A percentile compares a stretch with the other conserved stretches of the same genome.
Evolutionary conservation across 2,113 vertebrate species (phyloP).

Genomic region (Notiomystis cincta): DNA sequence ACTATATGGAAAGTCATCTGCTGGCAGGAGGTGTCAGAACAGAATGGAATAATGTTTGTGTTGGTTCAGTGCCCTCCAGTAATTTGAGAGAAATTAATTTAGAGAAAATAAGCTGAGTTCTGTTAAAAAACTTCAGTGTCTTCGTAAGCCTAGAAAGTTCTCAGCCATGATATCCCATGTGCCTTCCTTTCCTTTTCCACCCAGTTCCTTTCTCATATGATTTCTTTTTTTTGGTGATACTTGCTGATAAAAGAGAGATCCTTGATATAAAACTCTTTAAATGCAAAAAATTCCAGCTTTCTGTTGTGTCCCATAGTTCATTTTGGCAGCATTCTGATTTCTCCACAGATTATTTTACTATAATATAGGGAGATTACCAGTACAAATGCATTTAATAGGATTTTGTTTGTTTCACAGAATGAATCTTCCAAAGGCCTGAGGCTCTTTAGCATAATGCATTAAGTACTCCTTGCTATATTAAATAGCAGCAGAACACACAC

Average conservation of each 20-base stretch:
- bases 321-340: neutral
- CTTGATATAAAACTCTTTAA: neutral
- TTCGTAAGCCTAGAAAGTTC: neutral
- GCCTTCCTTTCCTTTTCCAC: neutral
- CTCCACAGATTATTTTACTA: neutral
- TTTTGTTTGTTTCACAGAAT: neutral
- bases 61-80: neutral
- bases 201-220: neutral
- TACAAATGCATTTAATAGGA: neutral
- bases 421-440: neutral
- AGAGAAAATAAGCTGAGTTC: neutral
- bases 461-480: neutral
- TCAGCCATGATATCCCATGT: neutral
- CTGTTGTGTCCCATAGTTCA: neutral
- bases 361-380: neutral
- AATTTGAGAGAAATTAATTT: neutral
- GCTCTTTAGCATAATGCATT: neutral
- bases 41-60: neutral
- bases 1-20: neutral
- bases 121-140: neutral
- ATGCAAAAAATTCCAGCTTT: neutral
- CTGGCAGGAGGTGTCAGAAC: neutral
- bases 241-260: neutral
- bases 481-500: neutral
- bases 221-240: neutral